A percentile compares a stretch with the other conserved stretches of the same genome.
These are phyloP conservation scores for Sebastes cheni DNA, from an alignment of 2,797 vertebrate genomes.

Conservation along the genomic window DNA sequence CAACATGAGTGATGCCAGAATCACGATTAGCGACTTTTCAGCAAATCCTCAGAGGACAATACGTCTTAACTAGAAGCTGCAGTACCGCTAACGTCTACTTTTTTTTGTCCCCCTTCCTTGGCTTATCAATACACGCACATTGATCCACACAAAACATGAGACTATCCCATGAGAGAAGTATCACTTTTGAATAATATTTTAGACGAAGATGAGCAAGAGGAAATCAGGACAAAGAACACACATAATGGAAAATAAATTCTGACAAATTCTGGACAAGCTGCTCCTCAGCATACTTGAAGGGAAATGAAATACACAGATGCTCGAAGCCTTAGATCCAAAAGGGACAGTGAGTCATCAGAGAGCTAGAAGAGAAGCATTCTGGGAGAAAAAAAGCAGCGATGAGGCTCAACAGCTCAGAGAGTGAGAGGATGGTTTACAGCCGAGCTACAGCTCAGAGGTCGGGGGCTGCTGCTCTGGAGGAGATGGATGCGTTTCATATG, in stretches of 20 bases:
- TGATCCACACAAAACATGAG: neutral
- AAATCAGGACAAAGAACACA: conserved; percentile 8
- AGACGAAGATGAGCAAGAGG: neutral
- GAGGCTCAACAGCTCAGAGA: conserved; percentile 13
- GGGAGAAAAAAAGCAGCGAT: conserved; percentile 9
- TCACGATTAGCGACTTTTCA: neutral
- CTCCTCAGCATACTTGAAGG: conserved; percentile 12
- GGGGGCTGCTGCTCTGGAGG: conserved; percentile 1
- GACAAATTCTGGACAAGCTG: conserved; percentile 11
- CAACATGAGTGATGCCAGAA: conserved; percentile 5
- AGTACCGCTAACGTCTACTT: neutral
- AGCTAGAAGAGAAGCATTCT: neutral
- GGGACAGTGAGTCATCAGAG: conserved; percentile 47
- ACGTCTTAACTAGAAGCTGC: conserved; percentile 2
- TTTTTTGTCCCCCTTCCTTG: neutral
- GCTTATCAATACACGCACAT: neutral
- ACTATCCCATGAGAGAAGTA: neutral
- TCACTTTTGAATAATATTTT: neutral
- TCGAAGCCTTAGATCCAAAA: conserved; percentile 21
- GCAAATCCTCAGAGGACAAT: conserved; percentile 11
- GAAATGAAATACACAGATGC: conserved; percentile 49
- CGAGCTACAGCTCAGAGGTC: conserved; percentile 28
- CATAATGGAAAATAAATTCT: neutral
- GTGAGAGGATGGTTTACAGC: conserved; percentile 29
- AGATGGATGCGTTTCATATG: conserved; percentile 23